Evolutionary conservation across 2,797 vertebrate species (phyloP).

Genomic region (Cichlasoma orientale): DNA sequence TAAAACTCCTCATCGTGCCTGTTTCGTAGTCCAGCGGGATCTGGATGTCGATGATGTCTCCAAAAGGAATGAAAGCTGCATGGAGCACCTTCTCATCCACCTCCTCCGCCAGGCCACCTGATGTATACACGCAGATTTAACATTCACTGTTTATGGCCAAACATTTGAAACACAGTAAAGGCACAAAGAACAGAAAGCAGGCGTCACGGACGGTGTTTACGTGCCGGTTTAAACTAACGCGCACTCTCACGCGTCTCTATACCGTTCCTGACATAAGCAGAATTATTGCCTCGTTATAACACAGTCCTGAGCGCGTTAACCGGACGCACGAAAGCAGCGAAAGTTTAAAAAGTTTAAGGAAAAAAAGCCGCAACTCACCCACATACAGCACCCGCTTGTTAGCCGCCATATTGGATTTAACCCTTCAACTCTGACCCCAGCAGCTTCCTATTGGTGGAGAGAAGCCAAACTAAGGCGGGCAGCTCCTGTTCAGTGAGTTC

Average conservation of each 20-base stretch:
- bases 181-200: not conserved
- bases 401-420: slow-evolving; percentile 85
- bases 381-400: slow-evolving; percentile 91
- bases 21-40: slow-evolving; percentile 98
- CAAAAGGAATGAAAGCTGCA: slow-evolving; percentile 96
- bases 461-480: not conserved
- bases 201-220: not conserved
- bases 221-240: not conserved
- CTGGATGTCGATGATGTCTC: slow-evolving; percentile 96
- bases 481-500: not conserved
- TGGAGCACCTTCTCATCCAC: slow-evolving; percentile 96
- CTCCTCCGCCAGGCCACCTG: slow-evolving; percentile 94
- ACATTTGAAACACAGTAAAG: not conserved
- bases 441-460: slow-evolving; percentile 52
- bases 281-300: not conserved
- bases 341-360: not conserved
- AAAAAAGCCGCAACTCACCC: slow-evolving; percentile 79
- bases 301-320: not conserved
- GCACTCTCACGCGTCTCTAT: not conserved
- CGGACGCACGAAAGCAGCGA: not conserved
- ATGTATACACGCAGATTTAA: slow-evolving; percentile 4
- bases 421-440: slow-evolving; percentile 66
- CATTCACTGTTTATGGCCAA: not conserved
- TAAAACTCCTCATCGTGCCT: slow-evolving; percentile 69
- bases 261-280: not conserved